A percentile compares a stretch with the other conserved stretches of the same genome.
Conservation (phyloP, 2,113 vertebrate species). For the Uria lomvia region DNA sequence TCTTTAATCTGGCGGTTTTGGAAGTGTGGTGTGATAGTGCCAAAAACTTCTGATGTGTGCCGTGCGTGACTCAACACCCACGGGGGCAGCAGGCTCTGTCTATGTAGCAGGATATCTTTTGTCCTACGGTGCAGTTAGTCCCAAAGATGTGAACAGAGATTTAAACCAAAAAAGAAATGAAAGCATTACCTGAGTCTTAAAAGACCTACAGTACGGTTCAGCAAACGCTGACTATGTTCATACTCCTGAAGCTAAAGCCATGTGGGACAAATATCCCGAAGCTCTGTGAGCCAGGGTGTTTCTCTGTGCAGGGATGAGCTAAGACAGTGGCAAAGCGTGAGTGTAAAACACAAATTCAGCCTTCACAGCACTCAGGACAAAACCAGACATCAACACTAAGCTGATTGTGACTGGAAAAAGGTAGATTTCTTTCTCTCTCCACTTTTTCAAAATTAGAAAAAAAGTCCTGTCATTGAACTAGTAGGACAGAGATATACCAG, state of each 20-base stretch:
- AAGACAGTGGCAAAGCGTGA: neutral
- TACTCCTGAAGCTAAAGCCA: neutral
- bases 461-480: neutral
- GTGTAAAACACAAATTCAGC: neutral
- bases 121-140: neutral
- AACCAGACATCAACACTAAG: neutral
- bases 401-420: neutral
- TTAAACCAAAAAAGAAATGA: neutral
- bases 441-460: neutral
- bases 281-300: neutral
- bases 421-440: neutral
- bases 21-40: neutral
- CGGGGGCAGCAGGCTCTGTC: neutral
- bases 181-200: neutral
- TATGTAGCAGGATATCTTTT: neutral
- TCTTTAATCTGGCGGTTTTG: neutral
- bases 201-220: neutral
- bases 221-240: neutral
- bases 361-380: neutral
- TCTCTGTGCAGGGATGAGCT: neutral
- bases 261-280: neutral
- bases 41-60: neutral
- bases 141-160: neutral
- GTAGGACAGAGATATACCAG: neutral
- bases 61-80: accelerated